Percentiles rank a stretch among this genome's conserved stretches.
Evolutionary conservation across 2,113 vertebrate species (phyloP).

Genomic region (Psammodynastes pulverulentus): DNA sequence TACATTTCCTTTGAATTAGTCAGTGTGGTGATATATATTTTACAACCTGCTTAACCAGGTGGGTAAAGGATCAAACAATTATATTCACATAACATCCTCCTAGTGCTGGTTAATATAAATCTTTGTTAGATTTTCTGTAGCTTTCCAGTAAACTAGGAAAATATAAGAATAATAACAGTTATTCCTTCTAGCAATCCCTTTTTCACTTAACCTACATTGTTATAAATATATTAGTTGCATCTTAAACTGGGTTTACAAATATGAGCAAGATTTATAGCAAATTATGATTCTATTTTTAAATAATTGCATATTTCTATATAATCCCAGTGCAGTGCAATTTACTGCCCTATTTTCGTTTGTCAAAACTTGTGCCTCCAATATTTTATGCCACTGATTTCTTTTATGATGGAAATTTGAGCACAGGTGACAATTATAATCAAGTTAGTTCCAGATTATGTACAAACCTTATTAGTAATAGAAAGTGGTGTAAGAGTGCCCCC

Average conservation of each 20-base stretch:
- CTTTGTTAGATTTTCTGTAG: background rate
- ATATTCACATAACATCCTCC: background rate
- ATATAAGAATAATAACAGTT: background rate
- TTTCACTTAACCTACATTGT: background rate
- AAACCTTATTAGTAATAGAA: background rate
- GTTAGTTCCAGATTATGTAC: background rate
- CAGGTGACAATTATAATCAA: background rate
- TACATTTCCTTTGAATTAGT: background rate
- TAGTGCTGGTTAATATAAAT: background rate
- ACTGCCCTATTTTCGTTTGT: slow-evolving; percentile 35
- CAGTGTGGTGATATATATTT: background rate
- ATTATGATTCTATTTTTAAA: background rate
- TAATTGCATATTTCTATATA: background rate
- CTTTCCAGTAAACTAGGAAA: background rate
- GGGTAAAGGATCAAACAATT: background rate
- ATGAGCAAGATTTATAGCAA: background rate
- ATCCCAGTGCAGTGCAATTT: slow-evolving; percentile 43
- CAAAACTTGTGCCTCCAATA: slow-evolving; percentile 14
- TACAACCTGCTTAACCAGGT: background rate
- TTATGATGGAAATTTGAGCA: slow-evolving; percentile 33
- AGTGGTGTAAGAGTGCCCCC: slow-evolving; percentile 42
- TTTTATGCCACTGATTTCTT: background rate
- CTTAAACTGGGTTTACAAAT: background rate
- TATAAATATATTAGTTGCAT: background rate
- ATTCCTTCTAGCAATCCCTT: background rate